Evolutionary conservation across 2,888 invertebrate species (phyloP).

Genomic region (Homarus gammarus): DNA sequence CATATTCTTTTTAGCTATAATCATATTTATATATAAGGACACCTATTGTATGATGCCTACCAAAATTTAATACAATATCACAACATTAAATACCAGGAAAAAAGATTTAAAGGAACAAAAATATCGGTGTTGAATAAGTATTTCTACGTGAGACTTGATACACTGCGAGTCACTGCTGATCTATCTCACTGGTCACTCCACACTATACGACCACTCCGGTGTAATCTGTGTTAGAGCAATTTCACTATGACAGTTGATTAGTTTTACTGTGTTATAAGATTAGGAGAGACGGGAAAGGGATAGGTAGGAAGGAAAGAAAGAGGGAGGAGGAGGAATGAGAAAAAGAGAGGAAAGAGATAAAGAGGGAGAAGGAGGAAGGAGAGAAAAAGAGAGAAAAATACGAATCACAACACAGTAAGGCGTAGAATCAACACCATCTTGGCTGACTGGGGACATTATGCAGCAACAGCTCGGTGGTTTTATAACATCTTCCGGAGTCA

Average conservation of each 20-base stretch:
- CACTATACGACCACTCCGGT: no score
- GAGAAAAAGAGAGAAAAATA: no score
- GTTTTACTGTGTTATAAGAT: no score
- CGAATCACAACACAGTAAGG: no score
- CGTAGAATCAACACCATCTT: not conserved
- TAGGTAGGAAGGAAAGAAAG: no score
- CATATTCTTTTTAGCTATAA: not conserved
- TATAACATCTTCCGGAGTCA: not conserved
- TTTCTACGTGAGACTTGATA: not conserved
- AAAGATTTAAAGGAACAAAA: not conserved
- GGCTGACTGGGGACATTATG: not conserved
- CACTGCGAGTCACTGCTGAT: not conserved
- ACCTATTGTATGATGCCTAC: not conserved
- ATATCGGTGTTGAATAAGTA: not conserved
- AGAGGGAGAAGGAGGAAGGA: no score
- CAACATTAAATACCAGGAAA: not conserved
- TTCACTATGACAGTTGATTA: no score
- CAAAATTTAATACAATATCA: slow-evolving; percentile 2
- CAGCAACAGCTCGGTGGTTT: not conserved
- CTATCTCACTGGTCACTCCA: not conserved
- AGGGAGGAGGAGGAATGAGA: no score
- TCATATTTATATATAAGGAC: not conserved
- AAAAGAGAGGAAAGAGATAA: no score
- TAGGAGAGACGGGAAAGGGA: no score
- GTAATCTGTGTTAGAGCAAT: no score